A percentile compares a stretch with the other conserved stretches of the same genome.
These are phyloP conservation scores for Meganola albula DNA, from an alignment of 2,888 invertebrate species.

Conservation along the genomic window DNA sequence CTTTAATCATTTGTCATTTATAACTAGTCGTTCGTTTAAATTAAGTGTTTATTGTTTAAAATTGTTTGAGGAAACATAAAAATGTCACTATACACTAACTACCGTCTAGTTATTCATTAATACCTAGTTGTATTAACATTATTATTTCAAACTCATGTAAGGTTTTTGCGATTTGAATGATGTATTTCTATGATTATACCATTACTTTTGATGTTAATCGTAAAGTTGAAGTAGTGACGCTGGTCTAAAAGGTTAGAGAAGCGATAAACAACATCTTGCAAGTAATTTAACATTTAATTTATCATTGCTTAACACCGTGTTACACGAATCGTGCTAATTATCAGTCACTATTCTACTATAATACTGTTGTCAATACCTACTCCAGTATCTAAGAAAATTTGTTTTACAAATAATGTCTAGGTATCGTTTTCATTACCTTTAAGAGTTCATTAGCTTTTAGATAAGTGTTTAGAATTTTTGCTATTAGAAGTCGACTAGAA, in stretches of 20 bases:
- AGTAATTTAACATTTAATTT: constrained; percentile 21
- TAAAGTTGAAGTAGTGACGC: constrained; percentile 33
- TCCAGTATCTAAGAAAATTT: no score
- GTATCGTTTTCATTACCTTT: no score
- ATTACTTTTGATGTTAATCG: constrained; percentile 36
- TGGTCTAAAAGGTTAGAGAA: constrained; percentile 40
- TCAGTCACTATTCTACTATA: no score
- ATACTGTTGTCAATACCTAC: no score
- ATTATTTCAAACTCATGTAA: constrained; percentile 22
- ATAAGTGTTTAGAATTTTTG: no score
- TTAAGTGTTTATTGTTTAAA: constrained; percentile 37
- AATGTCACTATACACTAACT: constrained; percentile 21
- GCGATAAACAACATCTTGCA: constrained; percentile 24
- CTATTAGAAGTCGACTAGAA: no score
- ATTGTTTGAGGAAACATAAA: constrained; percentile 32
- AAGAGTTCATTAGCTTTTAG: no score
- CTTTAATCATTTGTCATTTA: constrained; percentile 65
- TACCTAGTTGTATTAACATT: constrained; percentile 31
- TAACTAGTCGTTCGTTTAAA: constrained; percentile 37
- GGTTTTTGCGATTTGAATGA: constrained; percentile 27
- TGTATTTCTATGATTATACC: constrained; percentile 28
- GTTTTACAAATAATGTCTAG: no score
- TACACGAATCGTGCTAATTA: no score
- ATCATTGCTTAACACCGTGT: no score
- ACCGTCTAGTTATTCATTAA: constrained; percentile 27